Conservation (phyloP, 2,888 invertebrate species). For the Tipula confusa region DNA sequence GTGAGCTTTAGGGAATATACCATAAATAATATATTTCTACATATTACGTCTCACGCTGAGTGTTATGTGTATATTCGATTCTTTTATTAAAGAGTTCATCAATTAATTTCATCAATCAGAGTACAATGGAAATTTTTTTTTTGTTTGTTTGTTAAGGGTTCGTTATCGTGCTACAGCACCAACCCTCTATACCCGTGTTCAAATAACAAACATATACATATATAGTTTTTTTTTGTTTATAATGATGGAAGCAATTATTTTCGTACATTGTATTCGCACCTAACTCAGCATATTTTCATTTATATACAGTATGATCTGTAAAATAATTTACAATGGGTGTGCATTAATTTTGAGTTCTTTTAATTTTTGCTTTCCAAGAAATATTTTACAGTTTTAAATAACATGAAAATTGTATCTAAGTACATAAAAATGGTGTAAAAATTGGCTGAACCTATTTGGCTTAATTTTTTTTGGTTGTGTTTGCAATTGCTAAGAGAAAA, state of each 20-base stretch:
- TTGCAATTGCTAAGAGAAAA: too few relatives aligned
- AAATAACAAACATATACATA: neutral
- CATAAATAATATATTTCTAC: neutral
- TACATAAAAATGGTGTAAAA: too few relatives aligned
- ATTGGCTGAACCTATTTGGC: too few relatives aligned
- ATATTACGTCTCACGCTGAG: neutral
- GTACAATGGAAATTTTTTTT: neutral
- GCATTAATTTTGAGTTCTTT: neutral
- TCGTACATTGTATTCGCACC: neutral
- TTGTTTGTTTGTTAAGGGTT: neutral
- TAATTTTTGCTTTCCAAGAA: too few relatives aligned
- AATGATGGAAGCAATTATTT: neutral
- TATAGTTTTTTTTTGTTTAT: neutral
- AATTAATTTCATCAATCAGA: slow-evolving; percentile 12
- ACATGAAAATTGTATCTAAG: too few relatives aligned
- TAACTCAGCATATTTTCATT: neutral
- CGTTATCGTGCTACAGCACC: neutral
- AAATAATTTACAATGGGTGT: neutral
- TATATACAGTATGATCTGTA: neutral
- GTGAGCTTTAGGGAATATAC: neutral
- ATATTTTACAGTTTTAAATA: too few relatives aligned
- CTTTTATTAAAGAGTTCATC: neutral
- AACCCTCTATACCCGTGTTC: neutral
- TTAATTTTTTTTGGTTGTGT: too few relatives aligned
- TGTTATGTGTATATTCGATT: neutral